A percentile compares a stretch with the other conserved stretches of the same genome.
Conservation (phyloP, 2,888 invertebrate species). For the Meta bourneti region DNA sequence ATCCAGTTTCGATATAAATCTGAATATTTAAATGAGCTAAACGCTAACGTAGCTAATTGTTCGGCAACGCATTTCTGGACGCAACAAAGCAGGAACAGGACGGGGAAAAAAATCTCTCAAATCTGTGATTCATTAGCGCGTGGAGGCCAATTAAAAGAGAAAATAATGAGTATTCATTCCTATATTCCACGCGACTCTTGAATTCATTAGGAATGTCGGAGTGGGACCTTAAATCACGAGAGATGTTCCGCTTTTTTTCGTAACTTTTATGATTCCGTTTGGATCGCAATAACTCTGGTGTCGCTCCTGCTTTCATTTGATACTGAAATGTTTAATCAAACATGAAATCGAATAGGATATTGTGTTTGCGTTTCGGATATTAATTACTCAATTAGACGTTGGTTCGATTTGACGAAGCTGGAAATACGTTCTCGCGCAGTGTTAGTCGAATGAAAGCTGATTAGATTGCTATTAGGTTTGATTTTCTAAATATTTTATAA, state of each 20-base stretch:
- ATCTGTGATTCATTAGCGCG: constrained; percentile 59
- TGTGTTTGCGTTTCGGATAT: neutral
- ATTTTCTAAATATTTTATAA: too few species aligned
- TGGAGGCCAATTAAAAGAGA: constrained; percentile 44
- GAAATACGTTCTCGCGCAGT: neutral
- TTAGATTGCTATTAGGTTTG: too few species aligned
- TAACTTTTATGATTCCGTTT: neutral
- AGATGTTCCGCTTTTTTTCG: neutral
- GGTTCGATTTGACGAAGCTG: neutral
- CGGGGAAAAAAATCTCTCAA: constrained; percentile 11
- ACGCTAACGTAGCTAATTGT: too few species aligned
- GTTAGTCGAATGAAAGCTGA: too few species aligned
- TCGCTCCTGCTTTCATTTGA: neutral
- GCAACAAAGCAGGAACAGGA: neutral
- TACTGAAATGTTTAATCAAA: neutral
- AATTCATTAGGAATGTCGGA: constrained; percentile 10
- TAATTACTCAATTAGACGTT: neutral
- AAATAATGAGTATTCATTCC: constrained; percentile 43
- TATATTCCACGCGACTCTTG: constrained; percentile 9
- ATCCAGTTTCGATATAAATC: too few species aligned
- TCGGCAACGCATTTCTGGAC: too few species aligned
- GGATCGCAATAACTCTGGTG: neutral
- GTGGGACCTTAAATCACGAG: neutral
- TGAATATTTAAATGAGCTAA: too few species aligned
- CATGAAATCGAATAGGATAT: neutral